A percentile compares a stretch with the other conserved stretches of the same genome.
Evolutionary conservation across 2,888 invertebrate genomes (phyloP).

Genomic region (Rhogogaster chlorosoma): DNA sequence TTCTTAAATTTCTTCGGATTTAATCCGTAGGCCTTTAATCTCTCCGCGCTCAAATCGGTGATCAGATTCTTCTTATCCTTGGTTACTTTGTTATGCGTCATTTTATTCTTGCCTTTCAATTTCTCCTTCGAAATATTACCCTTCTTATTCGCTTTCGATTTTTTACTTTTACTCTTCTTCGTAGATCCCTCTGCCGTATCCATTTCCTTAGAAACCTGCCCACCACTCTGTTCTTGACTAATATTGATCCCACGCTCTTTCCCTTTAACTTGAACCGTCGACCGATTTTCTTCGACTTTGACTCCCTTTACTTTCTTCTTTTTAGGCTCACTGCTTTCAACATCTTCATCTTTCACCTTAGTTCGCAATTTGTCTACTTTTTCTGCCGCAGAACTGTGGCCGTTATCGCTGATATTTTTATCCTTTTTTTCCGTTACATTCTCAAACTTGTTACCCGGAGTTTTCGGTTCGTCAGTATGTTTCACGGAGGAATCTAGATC

Average conservation of each 20-base stretch:
- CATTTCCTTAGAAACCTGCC: constrained; percentile 20
- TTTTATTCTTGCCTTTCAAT: constrained; percentile 57
- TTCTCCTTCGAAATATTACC: constrained; percentile 60
- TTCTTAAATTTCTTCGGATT: constrained; percentile 94
- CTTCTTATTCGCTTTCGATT: constrained; percentile 56
- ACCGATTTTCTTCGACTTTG: constrained; percentile 54
- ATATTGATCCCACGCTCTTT: constrained; percentile 48
- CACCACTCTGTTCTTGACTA: neutral
- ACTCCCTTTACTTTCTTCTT: constrained; percentile 58
- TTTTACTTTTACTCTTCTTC: constrained; percentile 62
- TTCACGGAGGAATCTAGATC: constrained; percentile 35
- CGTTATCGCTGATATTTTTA: constrained; percentile 53
- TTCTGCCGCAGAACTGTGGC: constrained; percentile 32
- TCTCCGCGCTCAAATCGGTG: constrained; percentile 82
- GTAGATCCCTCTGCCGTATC: constrained; percentile 33
- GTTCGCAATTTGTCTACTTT: constrained; percentile 57
- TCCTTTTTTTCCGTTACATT: constrained; percentile 46
- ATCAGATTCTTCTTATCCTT: constrained; percentile 50
- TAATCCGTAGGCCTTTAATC: constrained; percentile 94
- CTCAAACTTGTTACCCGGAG: constrained; percentile 18
- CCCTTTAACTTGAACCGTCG: constrained; percentile 39
- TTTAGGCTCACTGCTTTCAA: constrained; percentile 56
- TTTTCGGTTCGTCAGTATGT: constrained; percentile 58
- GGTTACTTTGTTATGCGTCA: constrained; percentile 50
- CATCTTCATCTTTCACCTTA: constrained; percentile 67